Base-by-base conservation (phyloP, 1,140 invertebrate genomes). In the Drosophila ficusphila region DNA sequence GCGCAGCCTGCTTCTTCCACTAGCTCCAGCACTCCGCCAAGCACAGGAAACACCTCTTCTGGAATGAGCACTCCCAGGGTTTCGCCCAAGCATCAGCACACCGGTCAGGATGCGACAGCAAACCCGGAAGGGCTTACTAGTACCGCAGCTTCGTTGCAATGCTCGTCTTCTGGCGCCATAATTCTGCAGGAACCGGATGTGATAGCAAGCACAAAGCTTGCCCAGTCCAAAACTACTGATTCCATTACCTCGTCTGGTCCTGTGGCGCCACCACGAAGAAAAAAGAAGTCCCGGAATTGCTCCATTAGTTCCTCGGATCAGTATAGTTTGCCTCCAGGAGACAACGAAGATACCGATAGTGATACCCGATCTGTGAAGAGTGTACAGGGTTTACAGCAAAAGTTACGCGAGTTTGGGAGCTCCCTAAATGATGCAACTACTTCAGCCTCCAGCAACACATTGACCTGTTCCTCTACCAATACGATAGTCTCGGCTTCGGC, bases 181-280 rank as follows among this genome's bases (percentile, higher is more conserved):
- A 89, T 92, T 38, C 89, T 95, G 82, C 95, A 96, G 91, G 97
- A 98, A 91, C 97, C 97, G 19, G 97, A 99, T 92, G 96, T 99
- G 73, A 97, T 99, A 61, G 96, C 97, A 44, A 98, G 97, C 92
- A 97, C 97, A 53, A 98, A 98, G 92, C 79, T 93, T 71, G 93
- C 93, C 64, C 92, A 92, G 56, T 91, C 83, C 4, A 92, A 93
- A 81, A 90, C 79, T 11, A 91, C 90, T 4, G 91, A 91, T 60
- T 91, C 89, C 7, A 90, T 91, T 11, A 91, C 90, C 12, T 83
- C 78, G 8, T 78, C 88, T 38, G 89, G 91, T 6, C 96, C 97
- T 3, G 92, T 97, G 34, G 96, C 97, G 31, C 97, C 97, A 44
- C 96, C 97, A 4, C 92, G 97, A 78, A 94, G 94, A 68, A 97